Base-by-base conservation (phyloP, 2,113 vertebrate genomes). In the Saccopteryx leptura region DNA sequence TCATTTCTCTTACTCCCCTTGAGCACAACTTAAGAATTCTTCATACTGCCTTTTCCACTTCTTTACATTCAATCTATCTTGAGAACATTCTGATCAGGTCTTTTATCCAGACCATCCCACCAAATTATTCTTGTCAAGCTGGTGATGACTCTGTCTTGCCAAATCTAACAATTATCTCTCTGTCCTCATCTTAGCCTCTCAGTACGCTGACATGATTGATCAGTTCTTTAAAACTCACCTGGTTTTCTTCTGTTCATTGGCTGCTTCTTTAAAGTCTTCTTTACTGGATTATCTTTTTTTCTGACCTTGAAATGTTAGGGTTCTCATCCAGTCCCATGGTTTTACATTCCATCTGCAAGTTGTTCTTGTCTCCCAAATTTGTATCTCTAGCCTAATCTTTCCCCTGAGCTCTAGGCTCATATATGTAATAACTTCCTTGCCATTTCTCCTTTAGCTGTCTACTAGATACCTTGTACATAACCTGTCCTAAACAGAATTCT, bases 31-130 rank as follows among this genome's bases (percentile, higher is more conserved):
- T 24, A 91, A 80, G 48, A 88, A 82, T 72, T 91, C 68, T 79
- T 83, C 46, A 52, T 8, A 21, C 1, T 69, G 14, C 24, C 12
- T 4, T 50, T 75, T 72, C 65, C 11, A 88, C 8, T 82, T 71
- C 54, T 56, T 90, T 79, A 60, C 9, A 2, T 90, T 26, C 5
- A 46, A 46, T 95, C 65, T 68, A 28, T 95, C 94, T 92, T 95
- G 93, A 71, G 80, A 96, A 56, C 52, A 87, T 21, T 54, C 33
- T n/a, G 63, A n/a, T 81, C 83, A 93, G 13, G 23, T 26, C 83
- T 80, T 90, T 91, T 80, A 75, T 83, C 48, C 4, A 23, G 75
- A 60, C 24, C 23, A 24, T 63, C 87, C 31, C 48, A 63, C 52
- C 1, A 0, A 93, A 76, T 93, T 66, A 90, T 33, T 96, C 81